Percentiles rank a stretch among this genome's conserved stretches.
These are phyloP conservation scores for Ectemnius continuus DNA, from an alignment of 2,888 invertebrate species.

Conservation along the genomic window DNA sequence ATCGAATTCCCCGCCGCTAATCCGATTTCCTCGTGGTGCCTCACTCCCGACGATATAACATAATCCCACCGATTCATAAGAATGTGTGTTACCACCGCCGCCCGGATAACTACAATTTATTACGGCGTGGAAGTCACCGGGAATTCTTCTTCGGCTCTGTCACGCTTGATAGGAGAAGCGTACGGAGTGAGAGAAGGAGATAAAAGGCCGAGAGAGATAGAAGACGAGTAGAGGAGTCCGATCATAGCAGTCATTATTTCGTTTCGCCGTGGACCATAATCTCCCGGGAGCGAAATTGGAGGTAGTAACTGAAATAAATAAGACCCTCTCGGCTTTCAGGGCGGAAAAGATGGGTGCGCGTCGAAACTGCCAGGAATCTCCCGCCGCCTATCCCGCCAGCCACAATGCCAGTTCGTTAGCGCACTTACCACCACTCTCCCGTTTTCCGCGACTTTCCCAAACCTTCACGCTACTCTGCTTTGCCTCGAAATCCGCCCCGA, in stretches of 20 bases:
- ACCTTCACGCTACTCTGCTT: background rate
- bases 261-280: slow-evolving; percentile 28
- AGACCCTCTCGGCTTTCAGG: slow-evolving; percentile 9
- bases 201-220: no score
- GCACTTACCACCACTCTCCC: slow-evolving; percentile 18
- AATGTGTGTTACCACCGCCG: no score
- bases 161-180: no score
- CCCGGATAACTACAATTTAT: no score
- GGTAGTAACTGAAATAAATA: slow-evolving; percentile 42
- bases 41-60: background rate
- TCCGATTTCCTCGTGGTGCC: background rate
- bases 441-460: slow-evolving; percentile 10
- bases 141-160: no score
- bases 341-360: slow-evolving; percentile 15
- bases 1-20: slow-evolving; percentile 5
- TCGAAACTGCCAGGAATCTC: slow-evolving; percentile 5
- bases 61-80: no score
- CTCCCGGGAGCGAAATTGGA: slow-evolving; percentile 30
- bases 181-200: no score
- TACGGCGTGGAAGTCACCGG: no score
- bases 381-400: slow-evolving; percentile 28
- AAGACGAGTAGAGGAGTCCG: background rate
- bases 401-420: slow-evolving; percentile 49
- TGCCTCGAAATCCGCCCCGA: background rate
- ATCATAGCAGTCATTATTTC: slow-evolving; percentile 15